phyloP scores from a whole-genome alignment of 2,888 invertebrate genomes.

The Alsophila aescularia region DNA sequence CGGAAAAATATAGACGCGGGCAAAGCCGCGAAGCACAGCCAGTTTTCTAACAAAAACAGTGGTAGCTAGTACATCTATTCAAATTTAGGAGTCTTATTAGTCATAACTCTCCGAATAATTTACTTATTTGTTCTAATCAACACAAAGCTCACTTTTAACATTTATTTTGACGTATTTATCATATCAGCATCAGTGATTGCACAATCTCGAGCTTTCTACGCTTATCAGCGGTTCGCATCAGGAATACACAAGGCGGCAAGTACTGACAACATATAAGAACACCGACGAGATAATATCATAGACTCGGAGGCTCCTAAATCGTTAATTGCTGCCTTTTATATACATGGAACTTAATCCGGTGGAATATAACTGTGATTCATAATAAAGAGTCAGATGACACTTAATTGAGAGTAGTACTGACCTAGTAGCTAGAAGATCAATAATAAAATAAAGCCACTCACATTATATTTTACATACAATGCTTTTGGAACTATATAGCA shows the following conservation, averaged over 20 bases:
- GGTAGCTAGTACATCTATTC: too few species aligned
- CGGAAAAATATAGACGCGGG: too few species aligned
- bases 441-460: too few species aligned
- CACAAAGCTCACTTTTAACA: neutral
- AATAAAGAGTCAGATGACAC: constrained; percentile 3
- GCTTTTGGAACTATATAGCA: too few species aligned
- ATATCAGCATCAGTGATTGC: constrained; percentile 8
- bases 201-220: constrained; percentile 19
- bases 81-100: too few species aligned
- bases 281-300: constrained; percentile 29
- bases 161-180: constrained; percentile 5
- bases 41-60: too few species aligned
- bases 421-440: too few species aligned
- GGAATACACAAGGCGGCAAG: constrained; percentile 11
- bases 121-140: too few species aligned
- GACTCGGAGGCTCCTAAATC: constrained; percentile 23
- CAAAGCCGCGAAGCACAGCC: too few species aligned
- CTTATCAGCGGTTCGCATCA: constrained; percentile 20
- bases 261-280: constrained; percentile 13
- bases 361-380: constrained; percentile 14
- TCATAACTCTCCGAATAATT: too few species aligned
- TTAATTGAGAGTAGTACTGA: neutral
- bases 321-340: constrained; percentile 24
- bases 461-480: too few species aligned
- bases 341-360: constrained; percentile 4